These are phyloP conservation scores for Xestia xanthographa DNA, from an alignment of 2,888 invertebrate genomes.

Conservation along the genomic window DNA sequence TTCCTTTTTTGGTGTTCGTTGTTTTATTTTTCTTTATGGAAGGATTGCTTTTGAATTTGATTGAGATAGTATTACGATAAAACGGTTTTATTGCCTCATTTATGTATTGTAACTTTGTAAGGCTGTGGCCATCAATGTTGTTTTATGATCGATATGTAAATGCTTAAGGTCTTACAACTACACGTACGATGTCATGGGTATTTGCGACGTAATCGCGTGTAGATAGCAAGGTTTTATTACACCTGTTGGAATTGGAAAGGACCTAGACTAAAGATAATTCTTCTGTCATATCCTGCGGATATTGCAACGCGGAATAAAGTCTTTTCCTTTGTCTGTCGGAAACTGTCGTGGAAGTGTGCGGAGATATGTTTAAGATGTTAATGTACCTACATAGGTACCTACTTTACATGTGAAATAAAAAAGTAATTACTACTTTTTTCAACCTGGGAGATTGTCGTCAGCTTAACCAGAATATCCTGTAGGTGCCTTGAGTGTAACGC, in stretches of 20 bases:
- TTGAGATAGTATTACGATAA: constrained; percentile 10
- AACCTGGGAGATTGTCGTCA: no score
- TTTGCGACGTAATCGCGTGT: not conserved
- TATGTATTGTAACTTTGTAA: constrained; percentile 20
- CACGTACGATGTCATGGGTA: constrained; percentile 39
- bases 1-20: not conserved
- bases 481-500: not conserved
- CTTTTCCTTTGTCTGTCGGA: constrained; percentile 20
- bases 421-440: no score
- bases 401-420: no score
- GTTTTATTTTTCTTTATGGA: not conserved
- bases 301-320: constrained; percentile 9
- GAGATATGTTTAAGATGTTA: not conserved
- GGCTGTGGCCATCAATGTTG: constrained; percentile 52
- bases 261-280: constrained; percentile 9
- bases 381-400: not conserved
- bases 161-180: constrained; percentile 49
- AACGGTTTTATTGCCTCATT: constrained; percentile 26
- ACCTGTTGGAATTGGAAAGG: constrained; percentile 29
- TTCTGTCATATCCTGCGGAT: constrained; percentile 36
- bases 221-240: constrained; percentile 55
- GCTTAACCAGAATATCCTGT: no score
- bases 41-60: not conserved
- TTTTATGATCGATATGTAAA: constrained; percentile 57
- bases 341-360: not conserved